phyloP scores from a whole-genome alignment of 2,113 vertebrate genomes.

The Coracopsis vasa region DNA sequence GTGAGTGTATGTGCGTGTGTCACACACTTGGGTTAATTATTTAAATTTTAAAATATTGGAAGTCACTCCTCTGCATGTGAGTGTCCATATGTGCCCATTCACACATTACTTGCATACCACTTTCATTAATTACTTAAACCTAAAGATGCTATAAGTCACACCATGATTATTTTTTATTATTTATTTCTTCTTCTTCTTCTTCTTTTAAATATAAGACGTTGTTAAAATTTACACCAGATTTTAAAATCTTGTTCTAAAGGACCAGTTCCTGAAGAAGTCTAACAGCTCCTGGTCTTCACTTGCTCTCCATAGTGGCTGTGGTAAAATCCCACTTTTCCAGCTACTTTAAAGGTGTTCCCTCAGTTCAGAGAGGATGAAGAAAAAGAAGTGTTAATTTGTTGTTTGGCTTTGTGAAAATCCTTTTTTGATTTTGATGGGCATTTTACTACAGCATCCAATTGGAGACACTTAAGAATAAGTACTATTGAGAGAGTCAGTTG shows the following conservation, averaged over 20 bases:
- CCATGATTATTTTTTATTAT: not conserved
- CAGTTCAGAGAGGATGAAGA: not conserved
- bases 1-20: not conserved
- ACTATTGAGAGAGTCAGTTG: not conserved
- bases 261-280: not conserved
- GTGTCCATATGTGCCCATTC: not conserved
- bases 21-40: not conserved
- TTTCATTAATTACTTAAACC: not conserved
- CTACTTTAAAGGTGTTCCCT: not conserved
- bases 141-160: not conserved
- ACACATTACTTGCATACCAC: no score
- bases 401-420: not conserved
- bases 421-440: not conserved
- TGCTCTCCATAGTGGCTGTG: not conserved
- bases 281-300: not conserved
- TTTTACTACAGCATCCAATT: not conserved
- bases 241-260: not conserved
- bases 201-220: not conserved
- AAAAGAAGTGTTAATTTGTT: not conserved
- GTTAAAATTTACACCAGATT: conserved; percentile 24
- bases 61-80: not conserved
- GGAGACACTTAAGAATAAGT: not conserved
- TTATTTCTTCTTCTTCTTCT: not conserved
- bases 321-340: not conserved
- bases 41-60: not conserved